Evolutionary conservation across 2,888 invertebrate genomes (phyloP).

Genomic region (Scaptomyza reducta): DNA sequence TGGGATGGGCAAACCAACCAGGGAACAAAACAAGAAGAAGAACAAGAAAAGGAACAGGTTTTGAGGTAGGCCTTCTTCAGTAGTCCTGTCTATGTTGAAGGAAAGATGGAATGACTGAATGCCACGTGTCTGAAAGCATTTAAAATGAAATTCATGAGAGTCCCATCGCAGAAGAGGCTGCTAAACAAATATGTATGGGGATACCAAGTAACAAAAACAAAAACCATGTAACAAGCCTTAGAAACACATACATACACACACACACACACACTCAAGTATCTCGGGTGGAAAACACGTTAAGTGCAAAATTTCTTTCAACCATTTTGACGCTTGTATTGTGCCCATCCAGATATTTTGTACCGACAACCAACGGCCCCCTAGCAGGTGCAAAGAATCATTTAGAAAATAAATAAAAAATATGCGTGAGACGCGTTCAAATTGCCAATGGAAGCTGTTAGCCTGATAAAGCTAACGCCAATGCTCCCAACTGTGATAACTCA

Average conservation of each 20-base stretch:
- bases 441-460: conserved; percentile 29
- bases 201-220: conserved; percentile 20
- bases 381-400: conserved; percentile 67
- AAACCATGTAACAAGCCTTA: conserved; percentile 51
- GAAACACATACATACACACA: conserved; percentile 19
- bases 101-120: conserved; percentile 31
- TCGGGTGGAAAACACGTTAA: conserved; percentile 57
- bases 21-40: too few relatives aligned
- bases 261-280: conserved; percentile 51
- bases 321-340: conserved; percentile 69
- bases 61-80: conserved; percentile 27
- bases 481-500: conserved; percentile 73
- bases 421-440: conserved; percentile 31
- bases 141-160: conserved; percentile 58
- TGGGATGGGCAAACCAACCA: conserved; percentile 19
- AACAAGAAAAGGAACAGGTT: conserved; percentile 17
- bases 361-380: conserved; percentile 30
- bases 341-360: conserved; percentile 39
- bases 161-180: conserved; percentile 63
- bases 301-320: conserved; percentile 78
- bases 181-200: conserved; percentile 57
- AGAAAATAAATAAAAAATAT: conserved; percentile 14
- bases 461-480: conserved; percentile 54
- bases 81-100: conserved; percentile 52
- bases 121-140: conserved; percentile 55